These are phyloP conservation scores for Pachyseris speciosa DNA, from an alignment of 64 coral and sea anemone species.

Conservation along the genomic window DNA sequence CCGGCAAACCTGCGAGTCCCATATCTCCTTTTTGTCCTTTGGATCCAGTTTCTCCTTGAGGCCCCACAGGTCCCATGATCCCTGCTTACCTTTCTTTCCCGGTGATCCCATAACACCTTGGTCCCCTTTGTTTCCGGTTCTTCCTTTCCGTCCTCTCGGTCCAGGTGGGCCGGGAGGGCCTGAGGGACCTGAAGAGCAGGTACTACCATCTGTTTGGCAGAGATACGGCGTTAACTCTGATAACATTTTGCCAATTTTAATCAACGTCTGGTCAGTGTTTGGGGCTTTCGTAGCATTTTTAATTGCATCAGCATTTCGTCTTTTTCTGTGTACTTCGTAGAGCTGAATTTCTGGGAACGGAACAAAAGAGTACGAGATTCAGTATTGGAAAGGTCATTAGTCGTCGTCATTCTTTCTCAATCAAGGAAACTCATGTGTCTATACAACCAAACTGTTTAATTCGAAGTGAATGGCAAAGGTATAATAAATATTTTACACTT, in stretches of 20 bases:
- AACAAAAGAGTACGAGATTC: too few species aligned
- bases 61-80: conserved; percentile 4
- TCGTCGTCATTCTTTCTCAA: too few species aligned
- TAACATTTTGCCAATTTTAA: not conserved
- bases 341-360: not conserved
- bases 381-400: too few species aligned
- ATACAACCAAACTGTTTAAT: too few species aligned
- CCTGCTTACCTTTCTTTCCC: conserved; percentile 17
- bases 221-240: not conserved
- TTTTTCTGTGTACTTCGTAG: not conserved
- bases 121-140: not conserved
- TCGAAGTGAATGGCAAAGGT: too few species aligned
- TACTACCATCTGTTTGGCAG: not conserved
- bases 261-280: not conserved
- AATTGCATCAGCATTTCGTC: not conserved
- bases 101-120: conserved; percentile 19
- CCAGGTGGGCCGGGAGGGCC: conserved; percentile 37
- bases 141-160: conserved; percentile 11
- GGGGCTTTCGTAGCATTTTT: not conserved
- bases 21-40: conserved; percentile 47
- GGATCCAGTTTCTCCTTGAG: not conserved
- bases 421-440: too few species aligned
- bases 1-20: conserved; percentile 16
- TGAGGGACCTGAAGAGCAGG: not conserved
- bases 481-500: too few species aligned